A percentile compares a stretch with the other conserved stretches of the same genome.
Evolutionary conservation across 2,888 invertebrate species (phyloP).

Genomic region (Andrena minutula): DNA sequence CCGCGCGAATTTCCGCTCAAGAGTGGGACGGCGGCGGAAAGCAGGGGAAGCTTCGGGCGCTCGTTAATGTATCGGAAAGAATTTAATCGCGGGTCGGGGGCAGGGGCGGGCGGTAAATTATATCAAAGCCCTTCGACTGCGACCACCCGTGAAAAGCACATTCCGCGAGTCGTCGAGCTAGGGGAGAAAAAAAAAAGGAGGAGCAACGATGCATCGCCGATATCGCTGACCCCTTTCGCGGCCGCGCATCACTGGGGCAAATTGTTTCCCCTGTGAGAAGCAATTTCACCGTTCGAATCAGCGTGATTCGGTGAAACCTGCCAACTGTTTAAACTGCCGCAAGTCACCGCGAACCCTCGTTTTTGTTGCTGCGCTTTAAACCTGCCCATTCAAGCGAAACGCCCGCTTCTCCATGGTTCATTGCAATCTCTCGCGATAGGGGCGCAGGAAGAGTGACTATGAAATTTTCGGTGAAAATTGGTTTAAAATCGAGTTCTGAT

Average conservation of each 20-base stretch:
- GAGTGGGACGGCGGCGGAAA: not conserved
- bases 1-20: not conserved
- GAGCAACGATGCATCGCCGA: constrained; percentile 15
- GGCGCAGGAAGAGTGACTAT: not conserved
- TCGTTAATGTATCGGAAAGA: constrained; percentile 42
- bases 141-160: constrained; percentile 10
- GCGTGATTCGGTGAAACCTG: constrained; percentile 25
- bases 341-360: constrained; percentile 3
- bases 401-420: too few species aligned
- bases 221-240: constrained; percentile 33
- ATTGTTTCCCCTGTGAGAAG: constrained; percentile 14
- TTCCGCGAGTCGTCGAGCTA: constrained; percentile 18
- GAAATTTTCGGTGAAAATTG: not conserved
- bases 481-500: too few species aligned
- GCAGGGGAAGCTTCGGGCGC: not conserved
- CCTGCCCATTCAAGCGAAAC: too few species aligned
- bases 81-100: constrained; percentile 10
- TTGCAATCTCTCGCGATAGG: too few species aligned
- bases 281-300: constrained; percentile 33
- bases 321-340: constrained; percentile 14
- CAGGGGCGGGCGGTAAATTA: not conserved
- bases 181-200: not conserved
- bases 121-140: constrained; percentile 11
- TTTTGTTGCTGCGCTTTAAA: not conserved
- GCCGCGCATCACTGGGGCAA: not conserved